Evolutionary conservation across 2,797 vertebrate genomes (phyloP).

Genomic region (Jordanella pulchra): DNA sequence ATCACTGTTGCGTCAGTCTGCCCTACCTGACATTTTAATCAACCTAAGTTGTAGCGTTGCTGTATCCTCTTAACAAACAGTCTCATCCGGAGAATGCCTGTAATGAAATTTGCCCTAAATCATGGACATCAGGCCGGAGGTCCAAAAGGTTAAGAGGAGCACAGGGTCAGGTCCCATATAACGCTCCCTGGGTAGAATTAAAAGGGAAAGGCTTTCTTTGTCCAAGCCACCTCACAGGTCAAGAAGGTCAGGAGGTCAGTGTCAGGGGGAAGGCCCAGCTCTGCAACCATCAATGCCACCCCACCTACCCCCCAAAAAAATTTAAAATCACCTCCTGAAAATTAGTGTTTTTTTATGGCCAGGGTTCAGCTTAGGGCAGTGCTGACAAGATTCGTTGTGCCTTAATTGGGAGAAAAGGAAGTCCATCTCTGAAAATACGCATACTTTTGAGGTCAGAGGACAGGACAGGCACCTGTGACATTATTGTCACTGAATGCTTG

Average conservation of each 20-base stretch:
- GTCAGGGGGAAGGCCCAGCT: conserved; percentile 72
- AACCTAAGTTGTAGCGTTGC: conserved; percentile 71
- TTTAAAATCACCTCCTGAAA: conserved; percentile 64
- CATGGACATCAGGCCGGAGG: conserved; percentile 75
- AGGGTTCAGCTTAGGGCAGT: conserved; percentile 66
- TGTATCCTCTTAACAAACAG: conserved; percentile 67
- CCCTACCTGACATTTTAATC: conserved; percentile 75
- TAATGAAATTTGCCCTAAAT: conserved; percentile 85
- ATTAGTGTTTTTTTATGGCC: conserved; percentile 70
- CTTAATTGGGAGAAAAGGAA: conserved; percentile 79
- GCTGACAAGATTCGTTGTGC: conserved; percentile 52
- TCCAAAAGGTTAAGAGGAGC: conserved; percentile 82
- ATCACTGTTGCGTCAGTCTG: conserved; percentile 47
- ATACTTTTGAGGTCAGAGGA: conserved; percentile 73
- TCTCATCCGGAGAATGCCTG: conserved; percentile 78
- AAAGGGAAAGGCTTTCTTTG: conserved; percentile 84
- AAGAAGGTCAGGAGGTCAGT: conserved; percentile 82
- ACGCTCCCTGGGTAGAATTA: conserved; percentile 76
- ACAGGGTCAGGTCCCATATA: conserved; percentile 77
- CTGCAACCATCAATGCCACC: conserved; percentile 39
- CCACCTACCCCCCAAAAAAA: conserved; percentile 36
- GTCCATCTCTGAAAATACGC: conserved; percentile 52
- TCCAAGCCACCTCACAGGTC: conserved; percentile 75
- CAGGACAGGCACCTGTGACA: conserved; percentile 70
- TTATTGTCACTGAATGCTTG: conserved; percentile 45